These are phyloP conservation scores for Phaonia tiefii DNA, from an alignment of 2,888 invertebrate species.

Conservation along the genomic window DNA sequence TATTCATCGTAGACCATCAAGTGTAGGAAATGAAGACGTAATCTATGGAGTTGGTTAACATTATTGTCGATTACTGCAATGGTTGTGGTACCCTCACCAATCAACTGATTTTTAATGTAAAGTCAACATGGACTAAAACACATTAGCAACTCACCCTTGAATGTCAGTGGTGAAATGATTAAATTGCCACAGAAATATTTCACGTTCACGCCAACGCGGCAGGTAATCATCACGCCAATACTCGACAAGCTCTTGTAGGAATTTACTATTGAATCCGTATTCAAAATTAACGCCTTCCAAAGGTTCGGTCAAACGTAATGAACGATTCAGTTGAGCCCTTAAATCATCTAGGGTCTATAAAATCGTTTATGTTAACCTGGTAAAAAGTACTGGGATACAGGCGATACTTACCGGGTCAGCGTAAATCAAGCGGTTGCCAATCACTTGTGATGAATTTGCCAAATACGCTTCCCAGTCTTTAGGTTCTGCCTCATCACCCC, in stretches of 20 bases:
- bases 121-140: neutral
- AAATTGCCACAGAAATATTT: constrained; percentile 86
- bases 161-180: constrained; percentile 89
- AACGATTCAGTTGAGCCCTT: constrained; percentile 82
- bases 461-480: constrained; percentile 73
- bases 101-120: too few species aligned
- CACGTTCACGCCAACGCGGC: constrained; percentile 85
- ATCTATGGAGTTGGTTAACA: constrained; percentile 72
- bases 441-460: constrained; percentile 71
- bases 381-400: neutral
- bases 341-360: constrained; percentile 83
- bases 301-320: constrained; percentile 81
- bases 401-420: constrained; percentile 68
- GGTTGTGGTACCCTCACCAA: too few species aligned
- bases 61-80: too few species aligned
- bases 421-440: constrained; percentile 71
- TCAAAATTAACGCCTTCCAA: constrained; percentile 86
- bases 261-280: constrained; percentile 90
- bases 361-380: neutral
- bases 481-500: constrained; percentile 76
- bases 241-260: constrained; percentile 85
- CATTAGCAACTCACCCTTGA: constrained; percentile 81
- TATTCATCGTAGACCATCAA: constrained; percentile 82
- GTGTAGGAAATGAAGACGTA: constrained; percentile 86
- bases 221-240: constrained; percentile 91